Base-by-base conservation (phyloP, 2,797 vertebrate genomes). In the Cyclopterus lumpus region DNA sequence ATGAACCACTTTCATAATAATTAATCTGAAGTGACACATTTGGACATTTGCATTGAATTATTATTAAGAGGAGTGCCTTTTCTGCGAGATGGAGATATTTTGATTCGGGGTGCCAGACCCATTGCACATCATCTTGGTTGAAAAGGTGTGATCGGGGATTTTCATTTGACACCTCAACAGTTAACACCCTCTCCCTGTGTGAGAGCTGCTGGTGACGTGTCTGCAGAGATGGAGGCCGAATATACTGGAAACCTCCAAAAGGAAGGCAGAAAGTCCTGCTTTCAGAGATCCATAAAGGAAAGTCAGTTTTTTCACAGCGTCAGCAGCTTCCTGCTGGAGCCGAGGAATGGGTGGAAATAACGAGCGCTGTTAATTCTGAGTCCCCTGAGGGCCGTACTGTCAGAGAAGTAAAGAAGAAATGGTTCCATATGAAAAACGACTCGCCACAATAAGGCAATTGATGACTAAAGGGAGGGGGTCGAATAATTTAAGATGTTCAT, bases 11-110 rank as follows among this genome's bases (percentile, higher is more conserved):
- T 65, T 30, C 26, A 28, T 28, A 4, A 48, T 74, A 67, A 61
- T 75, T 77, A 70, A 61, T 38, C 28, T 54, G 62, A 30, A 59
- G 72, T 63, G 66, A 71, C 68, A 67, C 49, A 51, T 81, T 76
- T 66, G 74, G 51, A 48, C 67, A 77, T 80, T 84, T 71, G 38
- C 44, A 67, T 78, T 67, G 67, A 60, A 73, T 80, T 72, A 69
- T 32, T 38, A 78, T 63, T 59, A 5, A 54, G n/a, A 55, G 36
- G 24, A 20, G 5, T 16, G 36, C 54, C 36, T 71, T 34, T 42
- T 58, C 24, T 70, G 26, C 6, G 5, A 40, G 53, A 73, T 42
- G 6, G 48, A 49, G 12, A 8, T 46, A 14, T 72, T 71, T 73
- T 53, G 30, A 64, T 69, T 66, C 60, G 5, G 8, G 18, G 57